Percentiles rank a stretch among this genome's conserved stretches.
Conservation (phyloP, 2,797 vertebrate genomes). For the Naso thynnoides region DNA sequence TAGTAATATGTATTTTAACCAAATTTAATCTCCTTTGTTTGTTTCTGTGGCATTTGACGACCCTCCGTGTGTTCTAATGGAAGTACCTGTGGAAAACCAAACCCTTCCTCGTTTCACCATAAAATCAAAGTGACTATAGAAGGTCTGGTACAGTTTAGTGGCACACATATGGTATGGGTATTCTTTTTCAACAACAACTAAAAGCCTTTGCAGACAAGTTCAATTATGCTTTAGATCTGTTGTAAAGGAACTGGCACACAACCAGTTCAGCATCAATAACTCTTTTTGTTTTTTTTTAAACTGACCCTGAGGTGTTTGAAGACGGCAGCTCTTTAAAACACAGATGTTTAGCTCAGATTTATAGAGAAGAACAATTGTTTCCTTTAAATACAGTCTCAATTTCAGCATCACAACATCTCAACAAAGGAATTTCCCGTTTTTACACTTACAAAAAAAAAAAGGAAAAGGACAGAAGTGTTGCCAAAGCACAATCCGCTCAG, state of each 20-base stretch:
- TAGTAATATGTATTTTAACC: not conserved
- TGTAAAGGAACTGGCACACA: constrained; percentile 12
- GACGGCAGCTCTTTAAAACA: constrained; percentile 28
- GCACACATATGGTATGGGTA: not conserved
- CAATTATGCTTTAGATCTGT: not conserved
- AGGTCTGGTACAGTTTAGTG: not conserved
- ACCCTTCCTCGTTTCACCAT: not conserved
- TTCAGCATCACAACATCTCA: constrained; percentile 27
- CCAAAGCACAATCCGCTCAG: constrained; percentile 30
- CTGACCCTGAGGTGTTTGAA: constrained; percentile 9
- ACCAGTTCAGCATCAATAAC: not conserved
- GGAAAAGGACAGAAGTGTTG: constrained; percentile 38
- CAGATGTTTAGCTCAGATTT: constrained; percentile 39
- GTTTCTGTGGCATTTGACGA: not conserved
- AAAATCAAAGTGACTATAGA: not conserved
- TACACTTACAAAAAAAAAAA: constrained; percentile 8
- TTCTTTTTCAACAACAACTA: not conserved
- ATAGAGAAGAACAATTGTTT: constrained; percentile 39
- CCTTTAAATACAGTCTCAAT: not conserved
- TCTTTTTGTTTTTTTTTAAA: constrained; percentile 17
- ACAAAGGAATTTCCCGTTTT: constrained; percentile 14
- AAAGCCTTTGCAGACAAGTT: constrained; percentile 1
- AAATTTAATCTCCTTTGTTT: too few relatives aligned
- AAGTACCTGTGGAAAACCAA: not conserved
- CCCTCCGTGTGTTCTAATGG: not conserved